Percentiles rank a stretch among this genome's conserved stretches.
These are phyloP conservation scores for Orchesellides sinensis DNA, from an alignment of 2,888 invertebrate genomes.

Conservation along the genomic window DNA sequence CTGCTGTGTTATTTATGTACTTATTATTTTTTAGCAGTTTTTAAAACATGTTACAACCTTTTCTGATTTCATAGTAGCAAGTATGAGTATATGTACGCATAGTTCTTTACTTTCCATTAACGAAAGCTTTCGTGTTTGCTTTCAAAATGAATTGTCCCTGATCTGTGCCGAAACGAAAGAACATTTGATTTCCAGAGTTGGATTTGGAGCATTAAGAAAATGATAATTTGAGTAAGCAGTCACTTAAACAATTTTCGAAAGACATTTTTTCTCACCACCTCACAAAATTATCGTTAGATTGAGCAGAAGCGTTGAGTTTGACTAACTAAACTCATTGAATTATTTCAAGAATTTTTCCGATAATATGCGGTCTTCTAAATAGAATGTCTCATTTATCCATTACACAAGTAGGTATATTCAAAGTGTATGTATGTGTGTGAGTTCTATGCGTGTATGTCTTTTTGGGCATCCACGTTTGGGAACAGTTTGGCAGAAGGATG, in stretches of 20 bases:
- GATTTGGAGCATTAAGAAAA: not conserved
- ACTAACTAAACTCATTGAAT: constrained; percentile 45
- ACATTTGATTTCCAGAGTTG: not conserved
- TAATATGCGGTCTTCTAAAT: not conserved
- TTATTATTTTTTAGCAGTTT: not conserved
- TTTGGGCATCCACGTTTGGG: constrained; percentile 52
- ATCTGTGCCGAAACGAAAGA: not conserved
- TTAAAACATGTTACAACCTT: not conserved
- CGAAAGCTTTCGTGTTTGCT: no score
- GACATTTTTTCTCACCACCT: constrained; percentile 15
- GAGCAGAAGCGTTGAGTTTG: constrained; percentile 15
- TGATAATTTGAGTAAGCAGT: not conserved
- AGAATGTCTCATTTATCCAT: not conserved
- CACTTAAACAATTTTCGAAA: not conserved
- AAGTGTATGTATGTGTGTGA: constrained; percentile 17
- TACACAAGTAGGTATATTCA: not conserved
- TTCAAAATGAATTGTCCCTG: not conserved
- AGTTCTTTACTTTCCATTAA: no score
- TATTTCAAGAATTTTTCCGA: constrained; percentile 7
- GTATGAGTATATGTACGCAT: not conserved
- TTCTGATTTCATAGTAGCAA: not conserved
- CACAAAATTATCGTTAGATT: constrained; percentile 1
- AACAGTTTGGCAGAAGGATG: constrained; percentile 70
- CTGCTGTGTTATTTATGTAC: not conserved
- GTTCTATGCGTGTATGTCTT: constrained; percentile 22